Evolutionary conservation across 2,797 vertebrate genomes (phyloP), one percentile per base, ranked within the genome.

Genomic region (Diceros bicornis): DNA sequence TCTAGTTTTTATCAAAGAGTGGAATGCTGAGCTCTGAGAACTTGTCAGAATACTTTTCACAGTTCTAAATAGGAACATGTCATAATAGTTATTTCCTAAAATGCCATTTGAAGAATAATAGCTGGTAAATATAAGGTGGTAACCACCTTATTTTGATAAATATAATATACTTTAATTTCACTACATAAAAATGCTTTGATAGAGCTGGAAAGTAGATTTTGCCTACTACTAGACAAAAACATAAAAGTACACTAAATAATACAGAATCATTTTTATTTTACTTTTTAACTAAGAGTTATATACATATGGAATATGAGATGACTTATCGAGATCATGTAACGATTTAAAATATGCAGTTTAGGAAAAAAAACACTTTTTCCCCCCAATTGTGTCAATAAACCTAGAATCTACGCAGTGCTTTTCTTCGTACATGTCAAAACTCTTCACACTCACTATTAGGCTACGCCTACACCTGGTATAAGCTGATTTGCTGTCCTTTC

Each of bases 141-240:
- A 75, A 81, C 2, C 61, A 92, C 9, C 25, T 94, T 83, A 47
- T 86, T 96, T 93, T 94, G 68, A 89, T 86, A 83, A 78, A 77
- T 32, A 79, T 16, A 61, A 21, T n/a, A 7, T 47, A 75, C 20
- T 72, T 90, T 74, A 75, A 81, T 85, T 89, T 68, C 77, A 75
- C 79, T 62, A 34, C 44, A 64, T 13, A 64, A 89, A 79, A 96
- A 52, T 37, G 47, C 77, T 96, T 77, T 94, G 86, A 47, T 14
- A 64, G 7, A 69, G 52, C n/a, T 75, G 3, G 69, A 52, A 85
- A 94, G 47, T 11, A 74, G 69, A 57, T 59, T 84, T 61, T 92
- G 74, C 74, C 71, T 37, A 34, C 8, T 52, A 10, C 8, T 44
- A 9, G 7, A 37, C 17, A 95, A 78, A 92, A 71, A 89, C 27